Evolutionary conservation across 1,140 invertebrate species (phyloP).

Genomic region (Drosophila busckii): DNA sequence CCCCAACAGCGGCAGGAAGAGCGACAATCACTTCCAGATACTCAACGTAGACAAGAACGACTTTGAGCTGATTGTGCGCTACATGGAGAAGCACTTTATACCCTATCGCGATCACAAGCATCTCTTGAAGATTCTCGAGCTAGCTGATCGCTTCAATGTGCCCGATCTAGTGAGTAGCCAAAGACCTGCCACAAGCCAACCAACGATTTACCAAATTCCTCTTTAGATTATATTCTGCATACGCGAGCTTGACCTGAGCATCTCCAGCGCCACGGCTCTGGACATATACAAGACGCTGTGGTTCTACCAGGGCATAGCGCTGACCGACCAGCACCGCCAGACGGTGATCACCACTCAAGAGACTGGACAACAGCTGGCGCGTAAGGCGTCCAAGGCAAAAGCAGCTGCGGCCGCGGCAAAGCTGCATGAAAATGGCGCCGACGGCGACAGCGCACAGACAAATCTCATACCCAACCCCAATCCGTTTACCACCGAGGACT

Average conservation of each 20-base stretch:
- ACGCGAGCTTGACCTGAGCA: constrained; percentile 73
- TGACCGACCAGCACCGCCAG: constrained; percentile 69
- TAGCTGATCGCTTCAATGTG: constrained; percentile 75
- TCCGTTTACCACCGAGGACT: constrained; percentile 77
- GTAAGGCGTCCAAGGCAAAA: constrained; percentile 52
- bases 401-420: constrained; percentile 39
- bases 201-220: background rate
- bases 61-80: constrained; percentile 73
- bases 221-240: constrained; percentile 71
- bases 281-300: constrained; percentile 74
- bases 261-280: constrained; percentile 66
- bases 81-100: constrained; percentile 75
- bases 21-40: constrained; percentile 77
- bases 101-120: constrained; percentile 75
- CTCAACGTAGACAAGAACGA: constrained; percentile 73
- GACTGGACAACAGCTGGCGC: constrained; percentile 46
- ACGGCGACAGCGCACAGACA: constrained; percentile 35
- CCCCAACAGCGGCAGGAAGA: constrained; percentile 69
- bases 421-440: constrained; percentile 24
- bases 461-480: constrained; percentile 68
- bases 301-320: constrained; percentile 70
- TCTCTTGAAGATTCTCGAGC: constrained; percentile 69
- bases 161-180: constrained; percentile 71
- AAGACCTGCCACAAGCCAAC: background rate
- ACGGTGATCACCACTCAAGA: constrained; percentile 69